Base-by-base conservation (phyloP, 1,140 invertebrate genomes). In the Trinorchestia longiramus region DNA sequence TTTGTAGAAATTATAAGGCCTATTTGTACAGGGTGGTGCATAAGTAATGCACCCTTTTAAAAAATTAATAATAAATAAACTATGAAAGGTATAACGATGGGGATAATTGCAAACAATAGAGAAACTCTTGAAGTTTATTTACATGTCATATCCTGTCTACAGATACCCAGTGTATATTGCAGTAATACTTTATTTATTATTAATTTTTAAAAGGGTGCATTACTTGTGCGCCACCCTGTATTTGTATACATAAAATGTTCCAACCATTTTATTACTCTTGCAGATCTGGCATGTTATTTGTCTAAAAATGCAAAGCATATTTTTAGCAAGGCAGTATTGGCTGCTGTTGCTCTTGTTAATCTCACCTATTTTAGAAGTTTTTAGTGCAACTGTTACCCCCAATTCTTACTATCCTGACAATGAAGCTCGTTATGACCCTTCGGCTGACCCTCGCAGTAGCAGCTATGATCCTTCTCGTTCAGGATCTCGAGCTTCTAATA, bases 401-500 rank as follows among this genome's bases (percentile, higher is more conserved):
- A 57, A 94, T 43, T 47, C 47, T 40, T 87, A 43, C 95, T 42
- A 3, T 62, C 43, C 28, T 43, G n/a, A 53, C 8, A 53, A 41
- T 40, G 43, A n/a, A 42, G 19, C 0, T 95, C n/a, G 44, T 87
- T 94, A 94, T 47, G 92, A 94, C 43, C 92, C 92, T 45, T 6
- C 43, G 6, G 92, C 92, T 28, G 92, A 94, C 43, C 92, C 92
- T 45, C 92, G 92, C 40, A 94, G 92, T 44, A 94, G 44, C 44
- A 94, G 44, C 17, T 94, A 94, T 47, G 43, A 94, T 40, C 92
- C 92, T n/a, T 23, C 92, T 23, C 8, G 43, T 8, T 45, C 92
- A 17, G 92, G 92, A 94, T 3, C 92, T 43, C 41, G 92, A 47
- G 43, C 44, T 43, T 94, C 92, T 94, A 45, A 23, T 40, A 45